These are phyloP conservation scores for Antheraea mylitta DNA, from an alignment of 1,140 invertebrate genomes.

Conservation along the genomic window DNA sequence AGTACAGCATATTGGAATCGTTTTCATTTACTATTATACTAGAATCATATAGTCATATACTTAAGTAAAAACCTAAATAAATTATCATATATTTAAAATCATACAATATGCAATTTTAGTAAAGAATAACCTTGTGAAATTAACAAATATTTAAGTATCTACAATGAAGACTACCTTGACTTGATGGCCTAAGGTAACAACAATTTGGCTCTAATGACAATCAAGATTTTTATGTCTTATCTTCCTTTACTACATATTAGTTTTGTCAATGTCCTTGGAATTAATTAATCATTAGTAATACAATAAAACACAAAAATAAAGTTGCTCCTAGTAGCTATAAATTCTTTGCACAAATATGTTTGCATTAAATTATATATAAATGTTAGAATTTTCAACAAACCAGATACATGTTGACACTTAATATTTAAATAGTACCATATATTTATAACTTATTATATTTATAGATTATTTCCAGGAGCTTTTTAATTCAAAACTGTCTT, in stretches of 20 bases:
- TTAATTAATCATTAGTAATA: slow-evolving; percentile 20
- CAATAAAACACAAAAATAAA: background rate
- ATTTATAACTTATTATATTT: no score
- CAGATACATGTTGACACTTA: background rate
- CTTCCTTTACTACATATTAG: slow-evolving; percentile 23
- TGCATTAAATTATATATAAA: slow-evolving; percentile 4
- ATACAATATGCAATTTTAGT: slow-evolving; percentile 18
- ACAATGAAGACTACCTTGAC: slow-evolving; percentile 55
- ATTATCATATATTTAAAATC: slow-evolving; percentile 3
- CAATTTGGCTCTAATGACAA: slow-evolving; percentile 35
- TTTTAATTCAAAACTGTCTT: no score
- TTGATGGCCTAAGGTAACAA: slow-evolving; percentile 48
- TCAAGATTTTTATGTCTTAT: slow-evolving; percentile 27
- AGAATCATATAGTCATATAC: no score
- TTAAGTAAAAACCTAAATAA: background rate
- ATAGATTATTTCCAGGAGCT: background rate
- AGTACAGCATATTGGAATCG: no score
- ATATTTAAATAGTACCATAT: background rate
- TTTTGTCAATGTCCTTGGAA: slow-evolving; percentile 25
- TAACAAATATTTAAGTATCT: slow-evolving; percentile 65
- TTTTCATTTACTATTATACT: no score
- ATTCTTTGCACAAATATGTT: background rate
- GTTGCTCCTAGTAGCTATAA: background rate
- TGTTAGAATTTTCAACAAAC: background rate
- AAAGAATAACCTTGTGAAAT: slow-evolving; percentile 51